Evolutionary conservation across 1,140 invertebrate species (phyloP).

Genomic region (Lasioglossum baleicum): DNA sequence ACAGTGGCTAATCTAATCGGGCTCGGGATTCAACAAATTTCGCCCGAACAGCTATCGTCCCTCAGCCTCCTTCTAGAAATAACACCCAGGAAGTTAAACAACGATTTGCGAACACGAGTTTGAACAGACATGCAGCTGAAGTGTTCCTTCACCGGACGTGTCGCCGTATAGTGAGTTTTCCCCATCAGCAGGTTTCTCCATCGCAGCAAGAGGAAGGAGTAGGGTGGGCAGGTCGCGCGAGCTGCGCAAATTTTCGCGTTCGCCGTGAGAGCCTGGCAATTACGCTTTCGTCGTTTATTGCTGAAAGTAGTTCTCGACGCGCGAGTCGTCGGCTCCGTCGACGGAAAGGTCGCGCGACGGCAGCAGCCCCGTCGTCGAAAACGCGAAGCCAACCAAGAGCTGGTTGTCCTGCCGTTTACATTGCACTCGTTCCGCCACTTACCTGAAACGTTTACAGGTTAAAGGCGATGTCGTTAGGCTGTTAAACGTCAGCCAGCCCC

Average conservation of each 20-base stretch:
- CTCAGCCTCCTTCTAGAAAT: too few relatives aligned
- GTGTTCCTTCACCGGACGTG: too few relatives aligned
- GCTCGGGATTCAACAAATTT: too few relatives aligned
- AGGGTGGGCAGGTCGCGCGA: background rate
- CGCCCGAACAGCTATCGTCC: too few relatives aligned
- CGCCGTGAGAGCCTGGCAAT: slow-evolving; percentile 6
- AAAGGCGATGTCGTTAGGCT: slow-evolving; percentile 53
- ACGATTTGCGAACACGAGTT: too few relatives aligned
- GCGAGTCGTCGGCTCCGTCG: background rate
- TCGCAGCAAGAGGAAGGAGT: too few relatives aligned
- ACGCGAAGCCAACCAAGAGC: background rate
- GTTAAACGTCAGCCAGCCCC: slow-evolving; percentile 38
- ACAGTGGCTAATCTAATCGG: too few relatives aligned
- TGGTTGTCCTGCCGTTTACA: slow-evolving; percentile 40
- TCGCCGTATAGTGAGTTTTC: too few relatives aligned
- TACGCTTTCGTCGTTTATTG: background rate
- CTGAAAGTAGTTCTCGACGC: background rate
- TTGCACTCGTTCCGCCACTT: slow-evolving; percentile 32
- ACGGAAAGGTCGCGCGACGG: background rate
- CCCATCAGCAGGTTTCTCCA: too few relatives aligned
- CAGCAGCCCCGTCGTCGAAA: background rate
- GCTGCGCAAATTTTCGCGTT: slow-evolving; percentile 11
- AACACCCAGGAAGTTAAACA: too few relatives aligned
- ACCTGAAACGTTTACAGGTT: slow-evolving; percentile 40
- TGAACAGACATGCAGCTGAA: too few relatives aligned